Evolutionary conservation across 2,113 vertebrate genomes (phyloP).

Genomic region (Solea solea): DNA sequence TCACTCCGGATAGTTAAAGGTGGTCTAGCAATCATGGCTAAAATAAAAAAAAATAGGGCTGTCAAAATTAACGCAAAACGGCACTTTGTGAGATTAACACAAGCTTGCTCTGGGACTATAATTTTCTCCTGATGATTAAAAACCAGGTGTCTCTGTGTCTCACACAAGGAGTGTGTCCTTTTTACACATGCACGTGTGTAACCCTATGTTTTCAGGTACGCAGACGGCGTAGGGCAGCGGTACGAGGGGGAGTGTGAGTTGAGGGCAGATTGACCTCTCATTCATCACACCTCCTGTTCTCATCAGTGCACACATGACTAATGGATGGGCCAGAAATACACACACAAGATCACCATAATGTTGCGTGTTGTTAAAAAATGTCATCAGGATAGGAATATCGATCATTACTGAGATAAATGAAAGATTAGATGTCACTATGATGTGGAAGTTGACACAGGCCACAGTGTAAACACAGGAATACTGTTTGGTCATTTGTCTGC

Average conservation of each 20-base stretch:
- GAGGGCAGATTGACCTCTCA: constrained; percentile 11
- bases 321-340: background rate
- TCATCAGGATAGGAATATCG: too few species aligned
- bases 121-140: too few species aligned
- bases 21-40: too few species aligned
- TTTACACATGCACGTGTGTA: background rate
- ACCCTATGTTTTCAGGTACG: background rate
- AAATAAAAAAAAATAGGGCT: too few species aligned
- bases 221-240: background rate
- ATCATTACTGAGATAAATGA: too few species aligned
- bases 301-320: constrained; percentile 3
- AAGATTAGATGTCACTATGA: too few species aligned
- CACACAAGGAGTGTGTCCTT: background rate
- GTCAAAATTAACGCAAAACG: too few species aligned
- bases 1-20: too few species aligned
- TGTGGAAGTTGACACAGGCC: background rate
- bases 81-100: too few species aligned
- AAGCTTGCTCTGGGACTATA: too few species aligned
- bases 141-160: too few species aligned
- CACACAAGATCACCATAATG: background rate
- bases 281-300: constrained; percentile 20
- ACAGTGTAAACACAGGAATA: constrained; percentile 1
- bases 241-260: background rate
- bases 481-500: constrained; percentile 11
- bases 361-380: background rate